These are phyloP conservation scores for Dolichoris vasculosae DNA, from an alignment of 1,140 invertebrate species.

Conservation along the genomic window DNA sequence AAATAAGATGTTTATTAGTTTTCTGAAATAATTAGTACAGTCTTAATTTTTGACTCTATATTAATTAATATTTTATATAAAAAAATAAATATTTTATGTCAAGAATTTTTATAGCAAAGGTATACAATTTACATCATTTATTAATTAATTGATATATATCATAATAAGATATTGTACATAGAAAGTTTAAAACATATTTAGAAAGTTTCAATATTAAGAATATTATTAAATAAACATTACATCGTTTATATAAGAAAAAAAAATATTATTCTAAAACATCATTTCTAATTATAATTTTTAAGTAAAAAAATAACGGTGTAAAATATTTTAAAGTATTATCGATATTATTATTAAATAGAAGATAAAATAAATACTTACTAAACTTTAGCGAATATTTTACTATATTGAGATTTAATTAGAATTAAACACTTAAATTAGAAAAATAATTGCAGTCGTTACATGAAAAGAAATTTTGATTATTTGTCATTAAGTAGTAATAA, in stretches of 20 bases:
- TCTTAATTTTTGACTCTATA: not conserved
- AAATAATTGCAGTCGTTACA: not conserved
- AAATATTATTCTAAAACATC: not conserved
- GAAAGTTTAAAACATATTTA: too few species aligned
- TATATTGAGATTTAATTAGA: not conserved
- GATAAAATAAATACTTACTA: not conserved
- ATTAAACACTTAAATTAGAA: not conserved
- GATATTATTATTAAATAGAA: not conserved
- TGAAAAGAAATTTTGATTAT: not conserved
- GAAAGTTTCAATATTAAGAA: too few species aligned
- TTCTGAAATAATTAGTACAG: not conserved
- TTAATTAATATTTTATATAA: not conserved
- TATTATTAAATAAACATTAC: not conserved
- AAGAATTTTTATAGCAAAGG: too few species aligned
- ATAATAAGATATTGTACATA: too few species aligned
- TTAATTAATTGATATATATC: too few species aligned
- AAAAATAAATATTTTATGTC: too few species aligned
- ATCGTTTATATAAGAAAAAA: not conserved
- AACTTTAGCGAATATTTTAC: not conserved
- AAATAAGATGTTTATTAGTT: not conserved
- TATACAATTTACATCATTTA: too few species aligned
- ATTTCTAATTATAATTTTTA: not conserved
- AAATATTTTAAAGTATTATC: too few species aligned
- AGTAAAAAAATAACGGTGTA: too few species aligned
- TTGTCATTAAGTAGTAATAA: not conserved